Percentiles rank a stretch among this genome's conserved stretches.
Conservation (phyloP, 2,797 vertebrate genomes). For the Glyptemys insculpta region DNA sequence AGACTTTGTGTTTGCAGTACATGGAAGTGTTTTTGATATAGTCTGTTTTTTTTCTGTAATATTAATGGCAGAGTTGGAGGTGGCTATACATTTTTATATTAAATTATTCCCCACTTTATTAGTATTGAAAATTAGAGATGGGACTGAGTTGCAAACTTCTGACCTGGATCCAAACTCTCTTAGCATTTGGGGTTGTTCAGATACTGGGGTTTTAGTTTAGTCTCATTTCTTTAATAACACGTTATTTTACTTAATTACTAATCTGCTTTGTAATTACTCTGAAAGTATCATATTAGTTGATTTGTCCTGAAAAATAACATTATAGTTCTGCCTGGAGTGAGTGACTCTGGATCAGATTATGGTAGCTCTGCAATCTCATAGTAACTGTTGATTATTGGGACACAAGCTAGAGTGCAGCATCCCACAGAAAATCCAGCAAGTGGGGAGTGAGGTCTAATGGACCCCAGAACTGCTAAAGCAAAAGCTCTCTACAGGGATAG, state of each 20-base stretch:
- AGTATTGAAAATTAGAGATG: background rate
- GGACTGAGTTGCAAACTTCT: background rate
- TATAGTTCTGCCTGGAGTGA: fast-evolving
- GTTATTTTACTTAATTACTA: background rate
- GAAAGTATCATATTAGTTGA: background rate
- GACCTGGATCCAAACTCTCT: background rate
- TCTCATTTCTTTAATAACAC: background rate
- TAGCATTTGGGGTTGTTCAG: background rate
- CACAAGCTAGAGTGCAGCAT: background rate
- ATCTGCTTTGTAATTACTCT: background rate
- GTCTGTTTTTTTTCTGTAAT: background rate
- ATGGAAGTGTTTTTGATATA: background rate
- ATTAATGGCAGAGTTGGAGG: background rate
- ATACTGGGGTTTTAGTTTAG: background rate
- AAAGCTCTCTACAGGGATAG: background rate
- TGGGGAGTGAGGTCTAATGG: background rate
- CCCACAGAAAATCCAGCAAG: background rate
- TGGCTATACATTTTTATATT: background rate
- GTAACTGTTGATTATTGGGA: background rate
- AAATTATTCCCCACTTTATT: background rate
- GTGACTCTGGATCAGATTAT: background rate
- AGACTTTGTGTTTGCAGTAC: background rate
- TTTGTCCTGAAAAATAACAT: background rate
- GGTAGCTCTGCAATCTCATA: background rate
- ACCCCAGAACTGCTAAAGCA: background rate